These are phyloP conservation scores for Ochlodes sylvanus DNA, from an alignment of 2,888 invertebrate genomes.

Conservation along the genomic window DNA sequence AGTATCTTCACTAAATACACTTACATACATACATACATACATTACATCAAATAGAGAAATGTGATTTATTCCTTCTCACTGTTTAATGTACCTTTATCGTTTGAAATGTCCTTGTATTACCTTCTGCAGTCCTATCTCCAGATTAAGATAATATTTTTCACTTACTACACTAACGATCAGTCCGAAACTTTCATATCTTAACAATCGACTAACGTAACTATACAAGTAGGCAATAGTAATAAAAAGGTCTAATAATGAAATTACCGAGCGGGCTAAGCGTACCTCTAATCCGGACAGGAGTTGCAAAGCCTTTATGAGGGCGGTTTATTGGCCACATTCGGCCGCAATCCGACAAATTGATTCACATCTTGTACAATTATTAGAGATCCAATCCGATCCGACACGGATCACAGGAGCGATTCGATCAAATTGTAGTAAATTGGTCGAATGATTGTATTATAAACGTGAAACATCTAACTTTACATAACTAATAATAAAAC, in stretches of 20 bases:
- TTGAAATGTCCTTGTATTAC: too few relatives aligned
- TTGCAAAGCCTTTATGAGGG: constrained; percentile 42
- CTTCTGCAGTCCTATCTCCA: too few relatives aligned
- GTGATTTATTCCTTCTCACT: too few relatives aligned
- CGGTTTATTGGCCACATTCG: constrained; percentile 52
- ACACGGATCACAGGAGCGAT: constrained; percentile 23
- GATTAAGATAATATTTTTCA: too few relatives aligned
- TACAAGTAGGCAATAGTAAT: not conserved
- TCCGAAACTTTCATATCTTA: not conserved
- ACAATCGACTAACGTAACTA: not conserved
- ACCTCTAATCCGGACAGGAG: constrained; percentile 43
- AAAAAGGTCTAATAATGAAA: constrained; percentile 19
- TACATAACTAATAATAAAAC: not conserved
- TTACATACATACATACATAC: too few relatives aligned
- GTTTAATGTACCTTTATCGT: too few relatives aligned
- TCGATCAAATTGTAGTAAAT: constrained; percentile 11
- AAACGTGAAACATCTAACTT: not conserved
- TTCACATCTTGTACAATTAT: constrained; percentile 58
- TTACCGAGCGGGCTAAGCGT: constrained; percentile 16
- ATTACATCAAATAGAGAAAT: too few relatives aligned
- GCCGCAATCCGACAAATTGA: constrained; percentile 63
- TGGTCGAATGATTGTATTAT: not conserved
- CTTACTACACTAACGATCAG: too few relatives aligned
- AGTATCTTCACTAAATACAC: too few relatives aligned
- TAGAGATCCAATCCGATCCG: constrained; percentile 39